Evolutionary conservation across 53 echinoderm and acorn worm genomes (phyloP).

Genomic region (Arbacia lixula): DNA sequence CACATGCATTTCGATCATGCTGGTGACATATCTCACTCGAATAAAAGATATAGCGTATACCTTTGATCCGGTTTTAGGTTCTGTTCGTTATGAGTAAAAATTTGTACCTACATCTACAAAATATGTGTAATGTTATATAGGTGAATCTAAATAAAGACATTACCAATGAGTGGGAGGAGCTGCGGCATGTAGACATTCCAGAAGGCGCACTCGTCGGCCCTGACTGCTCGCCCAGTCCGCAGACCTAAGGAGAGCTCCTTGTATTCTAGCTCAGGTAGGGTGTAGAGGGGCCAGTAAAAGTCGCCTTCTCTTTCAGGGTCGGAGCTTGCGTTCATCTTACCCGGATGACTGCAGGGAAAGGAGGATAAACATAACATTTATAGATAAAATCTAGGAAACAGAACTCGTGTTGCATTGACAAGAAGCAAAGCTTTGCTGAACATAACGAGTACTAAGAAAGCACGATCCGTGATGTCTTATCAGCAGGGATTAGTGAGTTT

Average conservation of each 20-base stretch:
- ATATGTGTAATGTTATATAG: neutral
- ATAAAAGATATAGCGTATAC: neutral
- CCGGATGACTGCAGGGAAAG: conserved; percentile 47
- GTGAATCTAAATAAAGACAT: too few relatives aligned
- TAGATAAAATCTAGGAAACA: too few relatives aligned
- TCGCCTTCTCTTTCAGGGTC: conserved; percentile 19
- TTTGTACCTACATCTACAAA: neutral
- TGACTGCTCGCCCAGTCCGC: conserved; percentile 47
- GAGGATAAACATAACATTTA: too few relatives aligned
- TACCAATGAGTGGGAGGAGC: conserved; percentile 13
- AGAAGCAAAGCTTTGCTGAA: too few relatives aligned
- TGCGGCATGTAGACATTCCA: conserved; percentile 53
- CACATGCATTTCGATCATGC: too few relatives aligned
- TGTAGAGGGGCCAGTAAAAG: conserved; percentile 40
- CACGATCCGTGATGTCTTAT: too few relatives aligned
- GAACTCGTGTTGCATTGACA: too few relatives aligned
- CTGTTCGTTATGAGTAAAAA: neutral
- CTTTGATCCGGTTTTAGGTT: neutral
- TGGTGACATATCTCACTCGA: too few relatives aligned
- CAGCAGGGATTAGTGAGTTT: too few relatives aligned
- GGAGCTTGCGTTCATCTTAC: conserved; percentile 1
- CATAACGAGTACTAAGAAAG: too few relatives aligned
- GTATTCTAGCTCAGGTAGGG: conserved; percentile 31
- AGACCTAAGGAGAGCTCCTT: conserved; percentile 36
- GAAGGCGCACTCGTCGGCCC: conserved; percentile 63